Base-by-base conservation (phyloP, 2,797 vertebrate species). In the Tolypeutes matacus region DNA sequence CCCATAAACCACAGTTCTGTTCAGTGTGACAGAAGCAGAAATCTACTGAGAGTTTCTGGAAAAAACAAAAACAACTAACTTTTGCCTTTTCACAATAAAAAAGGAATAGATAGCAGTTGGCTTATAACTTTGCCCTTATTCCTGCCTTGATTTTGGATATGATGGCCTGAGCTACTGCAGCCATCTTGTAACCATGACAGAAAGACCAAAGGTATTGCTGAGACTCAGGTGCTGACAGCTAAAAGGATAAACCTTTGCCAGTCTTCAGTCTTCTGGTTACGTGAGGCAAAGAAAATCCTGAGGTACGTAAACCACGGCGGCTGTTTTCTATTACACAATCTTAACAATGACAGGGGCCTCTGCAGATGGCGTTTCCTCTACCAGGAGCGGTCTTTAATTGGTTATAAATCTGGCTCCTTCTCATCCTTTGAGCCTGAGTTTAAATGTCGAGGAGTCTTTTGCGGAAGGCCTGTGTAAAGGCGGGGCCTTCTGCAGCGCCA, bases 291-390 rank as follows among this genome's bases (percentile, higher is more conserved):
- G 7, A 46, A n/a, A 69, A 9, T 29, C 20, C 21, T 20, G 1
- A 5, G 25, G 0, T 4, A 1, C 3, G 5, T 11, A 25, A 11
- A 34, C 53, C 4, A n/a, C 7, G 11, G 17, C 21, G n/a, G 27
- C 17, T 12, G 39, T n/a, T 81, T 42, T 42, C 51, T 67, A 27
- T 23, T 29, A 18, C 36, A 56, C 21, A 46, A 20, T 23, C 17
- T 14, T 8, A 21, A 31, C 36, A 27, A 23, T 29, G 29, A 8
- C 12, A 34, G 23, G 36, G 51, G 8, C 5, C 29, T 36, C 49
- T 17, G 11, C 18, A n/a, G 60, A 7, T 0, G 12, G 29, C 13
- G 21, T 25, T 42, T 9, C 10, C 34, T 31, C 46, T 13, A 25
- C 13, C 65, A 31, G 6, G 12, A 31, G 20, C 21, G 2, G 23